Conservation (phyloP, 2,888 invertebrate genomes). For the Nasonia oneida region DNA sequence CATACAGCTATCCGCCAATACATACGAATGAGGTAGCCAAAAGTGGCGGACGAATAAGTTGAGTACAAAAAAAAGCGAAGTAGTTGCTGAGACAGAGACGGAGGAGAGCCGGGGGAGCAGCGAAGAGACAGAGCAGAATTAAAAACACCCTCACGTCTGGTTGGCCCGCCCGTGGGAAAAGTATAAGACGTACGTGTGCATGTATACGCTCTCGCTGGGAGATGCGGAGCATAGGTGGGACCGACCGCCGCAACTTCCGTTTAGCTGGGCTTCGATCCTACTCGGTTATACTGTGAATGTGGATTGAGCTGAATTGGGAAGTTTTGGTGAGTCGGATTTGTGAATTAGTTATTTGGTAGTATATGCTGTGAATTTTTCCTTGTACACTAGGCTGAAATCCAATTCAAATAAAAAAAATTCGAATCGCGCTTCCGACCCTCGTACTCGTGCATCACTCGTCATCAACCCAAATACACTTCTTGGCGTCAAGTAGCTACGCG, state of each 20-base stretch:
- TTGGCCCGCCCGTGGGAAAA: conserved; percentile 44
- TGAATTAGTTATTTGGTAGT: neutral
- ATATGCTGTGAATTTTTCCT: too few species aligned
- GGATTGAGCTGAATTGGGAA: neutral
- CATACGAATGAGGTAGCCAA: conserved; percentile 44
- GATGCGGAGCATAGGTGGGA: neutral
- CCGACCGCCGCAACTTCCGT: conserved; percentile 43
- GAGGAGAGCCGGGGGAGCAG: neutral
- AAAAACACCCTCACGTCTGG: conserved; percentile 51
- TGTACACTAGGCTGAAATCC: too few species aligned
- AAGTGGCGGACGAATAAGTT: neutral
- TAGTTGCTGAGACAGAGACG: neutral
- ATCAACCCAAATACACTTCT: too few species aligned
- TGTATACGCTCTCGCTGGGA: neutral
- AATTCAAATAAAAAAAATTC: too few species aligned
- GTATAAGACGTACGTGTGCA: conserved; percentile 12
- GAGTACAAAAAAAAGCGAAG: neutral
- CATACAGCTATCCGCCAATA: neutral
- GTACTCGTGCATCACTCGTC: too few species aligned
- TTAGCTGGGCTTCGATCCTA: conserved; percentile 16
- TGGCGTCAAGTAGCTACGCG: too few species aligned
- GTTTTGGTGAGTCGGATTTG: neutral
- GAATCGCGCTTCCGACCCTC: too few species aligned
- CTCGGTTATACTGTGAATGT: neutral
- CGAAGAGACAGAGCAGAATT: conserved; percentile 19